Evolutionary conservation across 1,140 invertebrate species (phyloP).

Genomic region (Drosophila watanabei): DNA sequence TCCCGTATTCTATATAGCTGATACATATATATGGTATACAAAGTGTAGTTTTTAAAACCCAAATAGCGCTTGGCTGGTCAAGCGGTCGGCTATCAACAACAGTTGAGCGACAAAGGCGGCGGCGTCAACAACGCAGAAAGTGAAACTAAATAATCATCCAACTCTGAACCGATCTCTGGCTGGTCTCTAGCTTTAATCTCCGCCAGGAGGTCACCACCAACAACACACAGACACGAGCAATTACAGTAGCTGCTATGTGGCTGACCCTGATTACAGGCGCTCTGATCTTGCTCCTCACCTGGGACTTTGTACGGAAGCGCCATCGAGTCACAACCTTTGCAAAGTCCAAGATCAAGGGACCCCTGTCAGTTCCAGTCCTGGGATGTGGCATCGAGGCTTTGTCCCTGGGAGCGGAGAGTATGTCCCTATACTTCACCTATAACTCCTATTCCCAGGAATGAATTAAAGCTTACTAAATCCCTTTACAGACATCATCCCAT

Average conservation of each 20-base stretch:
- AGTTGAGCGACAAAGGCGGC: constrained; percentile 51
- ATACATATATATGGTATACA: constrained; percentile 10
- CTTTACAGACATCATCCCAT: constrained; percentile 45
- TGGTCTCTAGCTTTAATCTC: constrained; percentile 14
- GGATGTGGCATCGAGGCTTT: constrained; percentile 60
- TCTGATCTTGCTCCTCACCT: constrained; percentile 51
- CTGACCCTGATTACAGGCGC: constrained; percentile 51
- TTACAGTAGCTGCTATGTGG: constrained; percentile 43
- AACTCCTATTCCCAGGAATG: not conserved
- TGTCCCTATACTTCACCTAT: not conserved
- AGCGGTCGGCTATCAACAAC: constrained; percentile 41
- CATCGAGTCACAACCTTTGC: constrained; percentile 27
- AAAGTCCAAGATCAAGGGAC: constrained; percentile 55
- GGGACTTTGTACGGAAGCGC: constrained; percentile 65
- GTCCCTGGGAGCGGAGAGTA: constrained; percentile 65
- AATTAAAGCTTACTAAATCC: too few species aligned
- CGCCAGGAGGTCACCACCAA: constrained; percentile 2
- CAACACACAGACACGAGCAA: not conserved
- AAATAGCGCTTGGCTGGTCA: constrained; percentile 61
- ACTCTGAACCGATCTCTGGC: constrained; percentile 1
- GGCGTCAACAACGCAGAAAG: constrained; percentile 46
- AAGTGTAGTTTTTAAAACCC: constrained; percentile 35
- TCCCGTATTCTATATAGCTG: constrained; percentile 18
- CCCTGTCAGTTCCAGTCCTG: constrained; percentile 46
- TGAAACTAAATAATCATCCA: constrained; percentile 8